These are phyloP conservation scores for Rhipidura dahli DNA, from an alignment of 2,113 vertebrate species.

Conservation along the genomic window DNA sequence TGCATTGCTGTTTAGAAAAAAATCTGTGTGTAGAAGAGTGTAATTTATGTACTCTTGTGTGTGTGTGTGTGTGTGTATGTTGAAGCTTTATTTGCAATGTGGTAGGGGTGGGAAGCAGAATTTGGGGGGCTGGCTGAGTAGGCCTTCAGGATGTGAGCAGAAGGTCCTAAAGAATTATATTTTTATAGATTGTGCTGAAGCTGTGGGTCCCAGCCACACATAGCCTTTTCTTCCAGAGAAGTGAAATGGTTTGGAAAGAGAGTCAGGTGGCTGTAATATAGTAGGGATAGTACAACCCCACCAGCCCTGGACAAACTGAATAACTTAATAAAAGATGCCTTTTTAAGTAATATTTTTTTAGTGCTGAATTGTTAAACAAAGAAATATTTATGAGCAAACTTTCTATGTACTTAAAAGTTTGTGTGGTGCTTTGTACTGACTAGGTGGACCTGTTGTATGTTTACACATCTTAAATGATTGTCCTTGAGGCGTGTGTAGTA, in stretches of 20 bases:
- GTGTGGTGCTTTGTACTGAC: constrained; percentile 69
- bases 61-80: background rate
- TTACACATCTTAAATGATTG: constrained; percentile 52
- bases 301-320: constrained; percentile 58
- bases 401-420: constrained; percentile 61
- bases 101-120: constrained; percentile 32
- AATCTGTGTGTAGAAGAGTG: constrained; percentile 47
- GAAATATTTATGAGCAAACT: constrained; percentile 68
- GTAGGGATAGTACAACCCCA: constrained; percentile 61
- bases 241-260: background rate
- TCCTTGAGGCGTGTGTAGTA: constrained; percentile 13
- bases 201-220: constrained; percentile 41
- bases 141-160: constrained; percentile 56
- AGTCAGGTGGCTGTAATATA: constrained; percentile 44
- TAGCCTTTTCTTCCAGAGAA: constrained; percentile 52
- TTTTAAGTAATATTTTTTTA: constrained; percentile 73
- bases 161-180: constrained; percentile 63
- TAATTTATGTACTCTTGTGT: constrained; percentile 16
- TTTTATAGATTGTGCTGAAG: constrained; percentile 63
- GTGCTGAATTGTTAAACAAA: constrained; percentile 66
- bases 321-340: constrained; percentile 71
- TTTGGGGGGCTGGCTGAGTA: constrained; percentile 67
- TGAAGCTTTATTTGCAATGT: constrained; percentile 53
- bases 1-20: constrained; percentile 55
- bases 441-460: constrained; percentile 39